Percentiles rank a stretch among this genome's conserved stretches.
Evolutionary conservation across 2,797 vertebrate genomes (phyloP).

Genomic region (Ctenopoma kingsleyae): DNA sequence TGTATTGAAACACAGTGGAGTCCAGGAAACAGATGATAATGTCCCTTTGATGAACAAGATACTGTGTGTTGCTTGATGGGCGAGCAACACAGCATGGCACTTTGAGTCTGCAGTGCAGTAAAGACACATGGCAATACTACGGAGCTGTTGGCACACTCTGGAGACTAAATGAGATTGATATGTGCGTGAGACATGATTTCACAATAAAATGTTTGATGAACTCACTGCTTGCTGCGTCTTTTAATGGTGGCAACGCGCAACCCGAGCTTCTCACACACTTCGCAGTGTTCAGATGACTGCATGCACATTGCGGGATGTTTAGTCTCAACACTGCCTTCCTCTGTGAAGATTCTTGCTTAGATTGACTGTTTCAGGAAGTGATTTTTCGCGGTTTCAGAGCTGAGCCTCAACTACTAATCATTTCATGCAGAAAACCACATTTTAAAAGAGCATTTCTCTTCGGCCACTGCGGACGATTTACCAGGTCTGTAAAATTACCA

Average conservation of each 20-base stretch:
- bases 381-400: constrained; percentile 71
- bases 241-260: background rate
- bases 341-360: constrained; percentile 54
- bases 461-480: constrained; percentile 16
- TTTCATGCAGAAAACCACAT: constrained; percentile 73
- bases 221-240: background rate
- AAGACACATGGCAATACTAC: constrained; percentile 66
- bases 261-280: background rate
- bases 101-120: constrained; percentile 62
- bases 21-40: constrained; percentile 29
- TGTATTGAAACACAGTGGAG: background rate
- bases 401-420: constrained; percentile 55
- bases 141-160: constrained; percentile 54
- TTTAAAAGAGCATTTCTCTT: constrained; percentile 36
- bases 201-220: constrained; percentile 79
- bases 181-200: constrained; percentile 56
- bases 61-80: constrained; percentile 30
- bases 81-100: constrained; percentile 55
- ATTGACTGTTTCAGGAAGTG: constrained; percentile 76
- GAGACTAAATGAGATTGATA: constrained; percentile 58
- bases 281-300: constrained; percentile 8
- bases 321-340: constrained; percentile 47
- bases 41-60: constrained; percentile 29
- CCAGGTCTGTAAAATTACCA: constrained; percentile 42
- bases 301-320: constrained; percentile 19